Evolutionary conservation across 37 sponge, comb jelly and placozoan genomes (phyloP).

Genomic region (Diacarnus erythraeanus): DNA sequence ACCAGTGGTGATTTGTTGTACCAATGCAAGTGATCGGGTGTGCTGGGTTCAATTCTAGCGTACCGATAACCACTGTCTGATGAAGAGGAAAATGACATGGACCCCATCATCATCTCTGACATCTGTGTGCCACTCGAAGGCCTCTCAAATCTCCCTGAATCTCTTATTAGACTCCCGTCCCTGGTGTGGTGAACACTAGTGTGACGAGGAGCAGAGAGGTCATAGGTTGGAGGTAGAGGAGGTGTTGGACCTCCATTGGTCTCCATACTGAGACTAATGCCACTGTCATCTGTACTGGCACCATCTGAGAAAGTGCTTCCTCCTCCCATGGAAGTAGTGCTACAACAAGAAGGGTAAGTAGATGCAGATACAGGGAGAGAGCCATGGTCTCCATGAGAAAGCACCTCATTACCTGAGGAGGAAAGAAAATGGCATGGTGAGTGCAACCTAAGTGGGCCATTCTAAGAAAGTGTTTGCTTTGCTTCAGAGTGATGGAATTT

Average conservation of each 20-base stretch:
- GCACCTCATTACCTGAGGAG: background rate
- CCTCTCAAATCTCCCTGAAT: background rate
- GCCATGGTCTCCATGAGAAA: too few species aligned
- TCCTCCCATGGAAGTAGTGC: background rate
- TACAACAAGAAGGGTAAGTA: slow-evolving; percentile 3
- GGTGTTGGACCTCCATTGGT: slow-evolving; percentile 5
- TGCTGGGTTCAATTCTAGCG: background rate
- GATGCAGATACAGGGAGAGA: slow-evolving; percentile 2
- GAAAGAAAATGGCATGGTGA: background rate
- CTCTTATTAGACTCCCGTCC: background rate
- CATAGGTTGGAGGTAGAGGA: background rate
- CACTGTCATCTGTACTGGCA: slow-evolving; percentile 47
- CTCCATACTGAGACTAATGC: slow-evolving; percentile 16
- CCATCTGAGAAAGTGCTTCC: slow-evolving; percentile 1
- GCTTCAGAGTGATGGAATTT: slow-evolving; percentile 4
- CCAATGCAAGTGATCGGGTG: background rate
- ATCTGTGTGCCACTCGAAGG: background rate
- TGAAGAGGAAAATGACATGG: background rate
- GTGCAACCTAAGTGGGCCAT: too few species aligned
- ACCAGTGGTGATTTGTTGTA: background rate
- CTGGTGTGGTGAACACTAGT: background rate
- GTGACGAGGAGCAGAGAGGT: background rate
- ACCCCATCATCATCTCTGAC: background rate
- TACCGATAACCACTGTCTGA: background rate
- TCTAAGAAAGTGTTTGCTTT: slow-evolving; percentile 14